Conservation (phyloP, 1,140 invertebrate genomes). For the Belonocnema kinseyi region DNA sequence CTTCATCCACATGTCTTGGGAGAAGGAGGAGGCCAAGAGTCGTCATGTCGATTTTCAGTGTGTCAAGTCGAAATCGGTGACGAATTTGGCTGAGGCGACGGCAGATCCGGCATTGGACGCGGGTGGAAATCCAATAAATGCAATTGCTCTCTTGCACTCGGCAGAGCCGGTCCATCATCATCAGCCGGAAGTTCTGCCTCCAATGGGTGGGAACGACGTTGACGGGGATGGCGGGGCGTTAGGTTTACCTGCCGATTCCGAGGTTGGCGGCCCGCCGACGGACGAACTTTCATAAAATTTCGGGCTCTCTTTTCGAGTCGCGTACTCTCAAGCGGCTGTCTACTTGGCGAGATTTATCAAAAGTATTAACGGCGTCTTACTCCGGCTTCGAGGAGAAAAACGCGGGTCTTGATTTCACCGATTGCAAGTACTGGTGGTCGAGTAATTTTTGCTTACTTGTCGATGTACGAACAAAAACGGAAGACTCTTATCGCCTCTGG, state of each 20-base stretch:
- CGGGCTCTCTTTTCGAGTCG: background rate
- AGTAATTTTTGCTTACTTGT: constrained; percentile 22
- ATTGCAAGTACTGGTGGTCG: background rate
- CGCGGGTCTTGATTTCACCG: background rate
- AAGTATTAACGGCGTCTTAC: constrained; percentile 15
- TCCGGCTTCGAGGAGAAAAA: constrained; percentile 10
- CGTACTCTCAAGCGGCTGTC: constrained; percentile 27
- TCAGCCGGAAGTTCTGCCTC: constrained; percentile 55
- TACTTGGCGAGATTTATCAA: constrained; percentile 30
- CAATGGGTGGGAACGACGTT: constrained; percentile 60
- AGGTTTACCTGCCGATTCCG: constrained; percentile 36
- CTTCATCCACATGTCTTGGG: constrained; percentile 99
- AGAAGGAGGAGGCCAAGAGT: constrained; percentile 99
- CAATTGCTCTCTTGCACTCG: constrained; percentile 55
- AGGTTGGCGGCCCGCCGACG: background rate
- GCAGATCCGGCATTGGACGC: constrained; percentile 86
- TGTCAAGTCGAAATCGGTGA: constrained; percentile 95
- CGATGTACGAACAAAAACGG: background rate
- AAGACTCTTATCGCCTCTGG: constrained; percentile 19
- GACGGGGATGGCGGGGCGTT: constrained; percentile 63
- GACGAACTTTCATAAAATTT: background rate
- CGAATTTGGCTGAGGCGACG: constrained; percentile 94
- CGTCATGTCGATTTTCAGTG: constrained; percentile 99
- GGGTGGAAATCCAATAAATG: constrained; percentile 77
- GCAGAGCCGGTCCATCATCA: constrained; percentile 56